Evolutionary conservation across 2,113 vertebrate genomes (phyloP), one percentile per base, ranked within the genome.

Genomic region (Tyrannus savana): DNA sequence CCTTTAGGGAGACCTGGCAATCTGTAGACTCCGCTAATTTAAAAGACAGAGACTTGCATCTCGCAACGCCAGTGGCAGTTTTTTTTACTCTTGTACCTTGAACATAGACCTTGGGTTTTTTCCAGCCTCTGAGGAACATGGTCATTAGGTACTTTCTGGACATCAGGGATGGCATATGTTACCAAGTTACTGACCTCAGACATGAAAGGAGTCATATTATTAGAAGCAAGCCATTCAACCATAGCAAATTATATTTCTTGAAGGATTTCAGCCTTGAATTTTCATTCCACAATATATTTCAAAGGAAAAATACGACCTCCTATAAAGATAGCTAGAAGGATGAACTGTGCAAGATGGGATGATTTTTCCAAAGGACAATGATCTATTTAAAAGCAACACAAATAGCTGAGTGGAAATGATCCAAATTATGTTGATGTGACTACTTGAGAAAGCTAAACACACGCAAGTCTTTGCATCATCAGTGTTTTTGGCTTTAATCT

Each of bases 191-290:
- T 81, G 85, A 90, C 87, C 90, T 94, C 60, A 77, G 68, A 90
- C 63, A 49, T 47, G 47, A 94, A 88, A 85, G 41, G 49, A 87
- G 18, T 50, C 55, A 63, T 69, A 58, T 73, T 74, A 79, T 77
- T 93, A 90, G 85, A 93, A 93, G 42, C 25, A 0, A 17, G 37
- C 55, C 42, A 74, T 71, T 91, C 92, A 90, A 10, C 78, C 55
- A 35, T 28, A 64, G 35, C 52, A 92, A 95, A 90, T 89, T 68
- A 59, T 41, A 72, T 55, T 84, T 84, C 73, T 87, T 91, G 35
- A 89, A 91, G 69, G 56, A 60, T 74, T 94, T 82, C 63, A 95
- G 78, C 67, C 82, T 85, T 85, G 30, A 93, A 82, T 91, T 90
- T 96, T 90, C 19, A 71, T 71, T 94, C 55, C 30, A 37, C 17